Conservation (phyloP, 2,888 invertebrate genomes). For the Scotopteryx bipunctaria region DNA sequence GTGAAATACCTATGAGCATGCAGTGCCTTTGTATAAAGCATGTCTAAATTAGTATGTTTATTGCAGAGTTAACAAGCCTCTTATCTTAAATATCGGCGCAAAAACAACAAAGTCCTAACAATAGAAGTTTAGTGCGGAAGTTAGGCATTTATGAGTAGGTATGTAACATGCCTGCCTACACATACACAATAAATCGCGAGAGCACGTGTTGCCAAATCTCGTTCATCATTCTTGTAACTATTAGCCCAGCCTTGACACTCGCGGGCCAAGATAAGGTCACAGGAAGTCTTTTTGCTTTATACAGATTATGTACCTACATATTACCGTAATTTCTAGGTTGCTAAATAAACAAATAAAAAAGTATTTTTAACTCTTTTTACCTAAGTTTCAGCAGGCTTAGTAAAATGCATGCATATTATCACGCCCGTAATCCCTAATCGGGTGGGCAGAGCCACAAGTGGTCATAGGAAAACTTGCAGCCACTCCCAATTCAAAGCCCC, state of each 20-base stretch:
- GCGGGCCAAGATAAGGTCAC: conserved; percentile 13
- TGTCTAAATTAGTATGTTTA: too few species aligned
- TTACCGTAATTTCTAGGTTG: neutral
- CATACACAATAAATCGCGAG: neutral
- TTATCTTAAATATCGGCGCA: neutral
- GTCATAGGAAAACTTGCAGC: too few species aligned
- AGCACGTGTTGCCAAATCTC: conserved; percentile 12
- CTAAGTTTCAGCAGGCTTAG: too few species aligned
- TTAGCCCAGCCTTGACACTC: conserved; percentile 14
- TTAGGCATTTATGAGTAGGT: conserved; percentile 3
- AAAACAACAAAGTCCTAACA: conserved; percentile 2
- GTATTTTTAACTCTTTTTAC: too few species aligned
- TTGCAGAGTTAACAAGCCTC: neutral
- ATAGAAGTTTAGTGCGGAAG: conserved; percentile 2
- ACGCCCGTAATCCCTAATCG: too few species aligned
- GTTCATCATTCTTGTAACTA: conserved; percentile 12
- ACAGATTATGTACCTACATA: too few species aligned
- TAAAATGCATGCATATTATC: too few species aligned
- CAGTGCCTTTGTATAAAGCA: too few species aligned
- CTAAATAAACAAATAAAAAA: too few species aligned
- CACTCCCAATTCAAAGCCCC: too few species aligned
- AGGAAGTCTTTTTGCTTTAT: conserved; percentile 15
- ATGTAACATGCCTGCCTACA: neutral
- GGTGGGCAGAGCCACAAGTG: too few species aligned
- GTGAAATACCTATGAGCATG: too few species aligned